These are phyloP conservation scores for Platerodrilus igneus DNA, from an alignment of 2,888 invertebrate species.

Conservation along the genomic window DNA sequence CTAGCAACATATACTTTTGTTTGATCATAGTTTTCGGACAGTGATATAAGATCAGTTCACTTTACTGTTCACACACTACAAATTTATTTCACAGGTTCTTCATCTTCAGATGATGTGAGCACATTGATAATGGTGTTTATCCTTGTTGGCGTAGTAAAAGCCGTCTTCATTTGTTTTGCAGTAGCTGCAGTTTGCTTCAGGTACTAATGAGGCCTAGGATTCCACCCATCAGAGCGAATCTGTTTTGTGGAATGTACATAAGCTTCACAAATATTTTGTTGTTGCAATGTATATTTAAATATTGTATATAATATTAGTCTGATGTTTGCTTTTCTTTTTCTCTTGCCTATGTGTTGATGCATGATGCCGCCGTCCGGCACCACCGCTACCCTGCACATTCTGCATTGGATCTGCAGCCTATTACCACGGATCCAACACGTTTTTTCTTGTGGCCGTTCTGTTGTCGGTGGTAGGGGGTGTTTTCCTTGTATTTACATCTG, in stretches of 20 bases:
- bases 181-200: constrained; percentile 94
- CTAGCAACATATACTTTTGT: too few species aligned
- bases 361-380: constrained; percentile 46
- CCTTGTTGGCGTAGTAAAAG: constrained; percentile 86
- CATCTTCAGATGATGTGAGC: constrained; percentile 78
- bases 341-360: constrained; percentile 58
- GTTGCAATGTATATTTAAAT: constrained; percentile 35
- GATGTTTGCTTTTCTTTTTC: constrained; percentile 55
- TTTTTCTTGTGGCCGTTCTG: constrained; percentile 95
- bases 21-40: too few species aligned
- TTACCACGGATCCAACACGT: constrained; percentile 96
- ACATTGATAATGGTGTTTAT: constrained; percentile 88
- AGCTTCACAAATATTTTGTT: constrained; percentile 42
- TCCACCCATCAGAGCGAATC: constrained; percentile 29
- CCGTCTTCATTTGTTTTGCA: constrained; percentile 94
- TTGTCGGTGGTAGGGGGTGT: constrained; percentile 99
- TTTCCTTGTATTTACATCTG: constrained; percentile 97
- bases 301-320: constrained; percentile 39
- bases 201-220: constrained; percentile 52
- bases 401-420: constrained; percentile 67
- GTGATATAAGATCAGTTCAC: too few species aligned
- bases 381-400: constrained; percentile 36
- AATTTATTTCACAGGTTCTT: constrained; percentile 60
- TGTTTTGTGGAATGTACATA: constrained; percentile 42
- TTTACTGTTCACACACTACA: too few species aligned